These are phyloP conservation scores for Micronycteris hirsuta DNA, from an alignment of 2,113 vertebrate species.

Conservation along the genomic window DNA sequence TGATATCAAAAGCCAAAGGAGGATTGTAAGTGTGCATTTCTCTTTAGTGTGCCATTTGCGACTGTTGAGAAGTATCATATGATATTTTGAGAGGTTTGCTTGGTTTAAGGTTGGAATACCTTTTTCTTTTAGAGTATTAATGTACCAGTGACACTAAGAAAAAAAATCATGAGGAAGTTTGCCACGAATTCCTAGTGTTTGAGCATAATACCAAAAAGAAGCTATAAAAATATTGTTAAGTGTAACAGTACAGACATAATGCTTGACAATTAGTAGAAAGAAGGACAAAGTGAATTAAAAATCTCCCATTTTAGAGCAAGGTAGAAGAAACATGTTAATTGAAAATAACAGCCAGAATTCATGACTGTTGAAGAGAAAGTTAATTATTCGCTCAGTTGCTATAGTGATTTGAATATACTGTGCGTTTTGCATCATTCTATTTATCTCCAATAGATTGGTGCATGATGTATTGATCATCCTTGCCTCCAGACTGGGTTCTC, in stretches of 20 bases:
- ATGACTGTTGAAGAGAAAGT: background rate
- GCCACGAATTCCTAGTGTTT: background rate
- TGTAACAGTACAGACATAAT: background rate
- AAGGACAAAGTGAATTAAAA: background rate
- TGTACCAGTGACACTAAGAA: background rate
- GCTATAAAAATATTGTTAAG: background rate
- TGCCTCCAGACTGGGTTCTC: background rate
- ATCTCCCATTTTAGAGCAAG: background rate
- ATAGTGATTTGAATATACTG: background rate
- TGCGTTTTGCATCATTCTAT: background rate
- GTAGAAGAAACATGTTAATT: background rate
- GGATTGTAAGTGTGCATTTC: background rate
- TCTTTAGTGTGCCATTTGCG: background rate
- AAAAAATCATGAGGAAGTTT: background rate
- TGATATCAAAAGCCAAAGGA: background rate
- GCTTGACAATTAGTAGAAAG: background rate
- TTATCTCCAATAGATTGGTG: background rate
- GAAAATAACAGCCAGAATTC: background rate
- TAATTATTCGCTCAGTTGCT: background rate
- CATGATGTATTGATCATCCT: background rate
- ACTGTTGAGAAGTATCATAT: background rate
- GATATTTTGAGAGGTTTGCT: background rate
- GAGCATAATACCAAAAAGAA: background rate
- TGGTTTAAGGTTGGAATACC: background rate
- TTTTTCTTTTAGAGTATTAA: background rate